These are phyloP conservation scores for Neodiprion virginianus DNA, from an alignment of 1,140 invertebrate genomes.

Conservation along the genomic window DNA sequence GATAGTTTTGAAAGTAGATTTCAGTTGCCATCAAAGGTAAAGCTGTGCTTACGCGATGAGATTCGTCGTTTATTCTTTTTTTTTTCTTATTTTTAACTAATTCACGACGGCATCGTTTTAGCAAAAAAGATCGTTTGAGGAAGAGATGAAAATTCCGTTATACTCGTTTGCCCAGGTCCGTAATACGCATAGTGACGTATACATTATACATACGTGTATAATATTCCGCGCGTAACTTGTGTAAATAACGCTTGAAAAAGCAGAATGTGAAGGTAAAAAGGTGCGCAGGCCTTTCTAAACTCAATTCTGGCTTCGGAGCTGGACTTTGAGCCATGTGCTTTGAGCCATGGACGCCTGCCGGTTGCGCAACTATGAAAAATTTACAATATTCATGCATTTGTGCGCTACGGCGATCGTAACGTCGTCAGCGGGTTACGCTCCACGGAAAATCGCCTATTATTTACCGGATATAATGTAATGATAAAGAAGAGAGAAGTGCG, in stretches of 20 bases:
- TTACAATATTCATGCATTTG: neutral
- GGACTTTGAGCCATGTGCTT: neutral
- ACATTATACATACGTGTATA: neutral
- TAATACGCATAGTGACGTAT: too few relatives aligned
- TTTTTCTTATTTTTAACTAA: too few relatives aligned
- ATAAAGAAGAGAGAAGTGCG: too few relatives aligned
- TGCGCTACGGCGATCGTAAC: neutral
- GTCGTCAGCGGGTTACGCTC: too few relatives aligned
- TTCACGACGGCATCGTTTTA: too few relatives aligned
- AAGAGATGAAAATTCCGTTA: neutral
- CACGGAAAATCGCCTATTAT: too few relatives aligned
- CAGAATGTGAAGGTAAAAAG: neutral
- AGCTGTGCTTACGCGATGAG: too few relatives aligned
- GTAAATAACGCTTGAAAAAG: conserved; percentile 5
- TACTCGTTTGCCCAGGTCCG: neutral
- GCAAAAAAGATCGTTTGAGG: neutral
- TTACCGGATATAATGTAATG: too few relatives aligned
- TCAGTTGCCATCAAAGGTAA: too few relatives aligned
- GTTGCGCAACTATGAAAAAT: neutral
- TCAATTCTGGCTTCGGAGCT: neutral
- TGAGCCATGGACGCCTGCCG: neutral
- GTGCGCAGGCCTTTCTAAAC: neutral
- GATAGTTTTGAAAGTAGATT: too few relatives aligned
- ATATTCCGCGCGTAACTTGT: neutral
- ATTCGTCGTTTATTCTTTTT: too few relatives aligned